Evolutionary conservation across 2,797 vertebrate species (phyloP).

Genomic region (Amphiprion clarkii): DNA sequence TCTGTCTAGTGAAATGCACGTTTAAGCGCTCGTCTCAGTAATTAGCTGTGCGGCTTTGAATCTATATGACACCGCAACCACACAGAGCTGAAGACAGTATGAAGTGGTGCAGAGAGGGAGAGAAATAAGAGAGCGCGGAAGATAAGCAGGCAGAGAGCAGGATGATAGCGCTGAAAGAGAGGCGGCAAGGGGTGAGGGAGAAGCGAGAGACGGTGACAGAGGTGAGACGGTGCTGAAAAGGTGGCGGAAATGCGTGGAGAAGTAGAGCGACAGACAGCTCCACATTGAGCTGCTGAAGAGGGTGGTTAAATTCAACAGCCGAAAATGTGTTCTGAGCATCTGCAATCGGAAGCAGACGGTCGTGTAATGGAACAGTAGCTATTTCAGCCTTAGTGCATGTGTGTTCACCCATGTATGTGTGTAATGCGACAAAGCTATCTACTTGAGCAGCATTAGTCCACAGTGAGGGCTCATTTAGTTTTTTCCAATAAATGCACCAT

Average conservation of each 20-base stretch:
- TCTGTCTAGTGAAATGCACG: constrained; percentile 17
- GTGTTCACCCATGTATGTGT: constrained; percentile 39
- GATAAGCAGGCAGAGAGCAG: constrained; percentile 42
- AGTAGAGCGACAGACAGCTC: constrained; percentile 44
- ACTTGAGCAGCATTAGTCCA: constrained; percentile 67
- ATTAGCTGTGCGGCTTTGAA: constrained; percentile 53
- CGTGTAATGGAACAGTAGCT: constrained; percentile 55
- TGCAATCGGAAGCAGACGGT: constrained; percentile 54
- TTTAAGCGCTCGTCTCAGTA: constrained; percentile 40
- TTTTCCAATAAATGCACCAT: constrained; percentile 58
- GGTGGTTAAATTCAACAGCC: constrained; percentile 71
- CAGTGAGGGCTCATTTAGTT: constrained; percentile 60
- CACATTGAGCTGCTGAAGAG: constrained; percentile 65
- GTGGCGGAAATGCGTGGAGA: constrained; percentile 28
- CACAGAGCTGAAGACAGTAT: constrained; percentile 48
- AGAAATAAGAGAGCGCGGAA: constrained; percentile 28
- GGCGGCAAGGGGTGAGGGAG: constrained; percentile 3
- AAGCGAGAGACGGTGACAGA: constrained; percentile 22
- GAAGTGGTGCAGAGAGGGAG: constrained; percentile 47
- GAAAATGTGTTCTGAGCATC: constrained; percentile 70
- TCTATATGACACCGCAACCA: constrained; percentile 45
- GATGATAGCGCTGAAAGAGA: constrained; percentile 28
- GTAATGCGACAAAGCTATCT: constrained; percentile 48
- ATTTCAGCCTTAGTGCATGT: constrained; percentile 48
- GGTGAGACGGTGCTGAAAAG: constrained; percentile 48